Evolutionary conservation across 92 coral and sea anemone genomes (phyloP).

Genomic region (Epizoanthus rinbou): DNA sequence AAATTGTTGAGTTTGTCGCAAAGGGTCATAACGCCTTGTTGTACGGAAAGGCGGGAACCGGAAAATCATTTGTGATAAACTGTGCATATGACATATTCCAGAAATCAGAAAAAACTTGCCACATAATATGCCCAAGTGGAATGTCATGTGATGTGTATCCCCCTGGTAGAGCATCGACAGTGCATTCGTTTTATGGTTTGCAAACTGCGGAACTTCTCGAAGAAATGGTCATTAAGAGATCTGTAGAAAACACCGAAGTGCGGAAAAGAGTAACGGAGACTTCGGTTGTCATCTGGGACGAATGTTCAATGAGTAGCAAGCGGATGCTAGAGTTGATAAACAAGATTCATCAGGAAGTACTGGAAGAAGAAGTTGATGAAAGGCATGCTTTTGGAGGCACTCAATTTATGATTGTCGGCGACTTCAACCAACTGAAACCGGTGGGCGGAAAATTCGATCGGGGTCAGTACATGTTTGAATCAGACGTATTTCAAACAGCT

Average conservation of each 20-base stretch:
- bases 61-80: neutral
- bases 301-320: constrained; percentile 44
- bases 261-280: constrained; percentile 6
- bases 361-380: neutral
- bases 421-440: constrained; percentile 54
- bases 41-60: constrained; percentile 20
- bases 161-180: constrained; percentile 13
- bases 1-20: neutral
- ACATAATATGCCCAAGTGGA: constrained; percentile 31
- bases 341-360: constrained; percentile 20
- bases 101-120: neutral
- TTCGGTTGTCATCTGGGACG: constrained; percentile 45
- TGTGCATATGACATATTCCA: neutral
- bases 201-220: constrained; percentile 35
- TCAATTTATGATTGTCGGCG: constrained; percentile 41
- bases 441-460: constrained; percentile 47
- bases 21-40: constrained; percentile 10
- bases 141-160: constrained; percentile 13
- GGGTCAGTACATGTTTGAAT: constrained; percentile 52
- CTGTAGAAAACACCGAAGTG: constrained; percentile 3
- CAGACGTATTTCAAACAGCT: constrained; percentile 37
- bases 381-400: constrained; percentile 23
- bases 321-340: constrained; percentile 30
- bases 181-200: constrained; percentile 35
- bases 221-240: neutral